Conservation (phyloP, 2,888 invertebrate species). For the Luperina testacea region DNA sequence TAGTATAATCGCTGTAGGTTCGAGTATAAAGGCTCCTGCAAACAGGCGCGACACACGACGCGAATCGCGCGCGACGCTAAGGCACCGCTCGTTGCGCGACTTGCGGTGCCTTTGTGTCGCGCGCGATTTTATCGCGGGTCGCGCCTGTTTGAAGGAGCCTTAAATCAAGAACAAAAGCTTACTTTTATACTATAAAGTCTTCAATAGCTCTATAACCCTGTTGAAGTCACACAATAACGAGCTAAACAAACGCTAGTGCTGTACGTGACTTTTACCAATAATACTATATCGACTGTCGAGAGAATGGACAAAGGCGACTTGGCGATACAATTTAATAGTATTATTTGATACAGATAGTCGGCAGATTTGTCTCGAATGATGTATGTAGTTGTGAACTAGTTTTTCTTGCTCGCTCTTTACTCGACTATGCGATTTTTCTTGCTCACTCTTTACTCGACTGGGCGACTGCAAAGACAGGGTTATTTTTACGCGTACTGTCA, state of each 20-base stretch:
- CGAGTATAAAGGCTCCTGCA: too few species aligned
- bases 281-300: constrained; percentile 25
- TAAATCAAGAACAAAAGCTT: constrained; percentile 9
- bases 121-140: too few species aligned
- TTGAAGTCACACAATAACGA: constrained; percentile 29
- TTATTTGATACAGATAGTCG: constrained; percentile 29
- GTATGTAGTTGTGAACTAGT: background rate
- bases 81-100: too few species aligned
- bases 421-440: constrained; percentile 10
- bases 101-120: too few species aligned
- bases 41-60: too few species aligned
- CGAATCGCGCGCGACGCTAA: too few species aligned
- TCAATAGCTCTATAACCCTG: constrained; percentile 1
- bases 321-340: constrained; percentile 17
- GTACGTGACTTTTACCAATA: constrained; percentile 55
- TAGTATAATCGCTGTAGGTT: background rate
- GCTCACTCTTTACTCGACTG: background rate
- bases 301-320: constrained; percentile 23
- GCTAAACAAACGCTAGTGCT: constrained; percentile 29
- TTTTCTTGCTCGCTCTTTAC: constrained; percentile 2
- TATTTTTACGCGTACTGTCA: background rate
- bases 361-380: background rate
- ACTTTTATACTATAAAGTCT: constrained; percentile 1
- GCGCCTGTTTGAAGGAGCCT: too few species aligned
- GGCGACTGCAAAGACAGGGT: background rate